Evolutionary conservation across 1,140 invertebrate species (phyloP).

Genomic region (Hycleus phaleratus): DNA sequence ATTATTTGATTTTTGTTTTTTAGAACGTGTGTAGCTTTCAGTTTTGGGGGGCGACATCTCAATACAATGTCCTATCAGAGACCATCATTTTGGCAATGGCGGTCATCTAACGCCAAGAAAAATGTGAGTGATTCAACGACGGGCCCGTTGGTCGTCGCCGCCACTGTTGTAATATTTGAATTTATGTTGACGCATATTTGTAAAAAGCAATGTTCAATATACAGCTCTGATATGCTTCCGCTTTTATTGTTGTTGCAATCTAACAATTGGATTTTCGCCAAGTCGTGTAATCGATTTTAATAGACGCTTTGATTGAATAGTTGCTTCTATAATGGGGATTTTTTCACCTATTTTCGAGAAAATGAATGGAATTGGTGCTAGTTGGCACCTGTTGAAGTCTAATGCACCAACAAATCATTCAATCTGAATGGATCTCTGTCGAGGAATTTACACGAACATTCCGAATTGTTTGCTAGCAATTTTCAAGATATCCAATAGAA

Average conservation of each 20-base stretch:
- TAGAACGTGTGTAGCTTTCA: no score
- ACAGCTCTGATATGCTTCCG: not conserved
- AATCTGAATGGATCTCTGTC: no score
- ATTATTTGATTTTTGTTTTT: conserved; percentile 1
- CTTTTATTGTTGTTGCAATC: not conserved
- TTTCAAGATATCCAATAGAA: no score
- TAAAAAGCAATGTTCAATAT: not conserved
- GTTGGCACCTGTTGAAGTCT: not conserved
- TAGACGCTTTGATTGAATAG: no score
- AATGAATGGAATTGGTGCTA: conserved; percentile 4
- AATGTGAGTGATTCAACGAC: conserved; percentile 22
- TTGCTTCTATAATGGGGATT: not conserved
- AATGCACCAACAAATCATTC: no score
- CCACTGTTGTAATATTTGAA: not conserved
- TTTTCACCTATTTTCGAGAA: not conserved
- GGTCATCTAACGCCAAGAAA: conserved; percentile 26
- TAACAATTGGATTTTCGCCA: not conserved
- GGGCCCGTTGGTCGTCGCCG: not conserved
- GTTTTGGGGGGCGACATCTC: no score
- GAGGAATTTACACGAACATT: no score
- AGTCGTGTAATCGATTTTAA: no score
- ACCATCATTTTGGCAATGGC: conserved; percentile 50
- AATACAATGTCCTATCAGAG: conserved; percentile 45
- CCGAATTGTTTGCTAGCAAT: not conserved
- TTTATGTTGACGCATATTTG: not conserved